Conservation (phyloP, 2,888 invertebrate genomes). For the Dasypolia templi region DNA sequence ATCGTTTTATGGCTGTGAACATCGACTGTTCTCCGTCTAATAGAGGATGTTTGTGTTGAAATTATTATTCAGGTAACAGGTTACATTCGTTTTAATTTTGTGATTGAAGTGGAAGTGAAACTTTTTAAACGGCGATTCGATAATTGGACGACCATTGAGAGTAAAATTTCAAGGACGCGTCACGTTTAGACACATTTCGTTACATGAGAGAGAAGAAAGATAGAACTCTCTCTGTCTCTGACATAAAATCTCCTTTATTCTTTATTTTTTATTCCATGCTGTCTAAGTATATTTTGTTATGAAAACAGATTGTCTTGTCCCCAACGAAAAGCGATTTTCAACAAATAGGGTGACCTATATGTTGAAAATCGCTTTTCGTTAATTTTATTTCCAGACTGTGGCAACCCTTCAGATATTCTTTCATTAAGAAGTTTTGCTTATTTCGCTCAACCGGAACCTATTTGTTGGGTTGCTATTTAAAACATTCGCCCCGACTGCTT, state of each 20-base stretch:
- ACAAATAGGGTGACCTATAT: too few species aligned
- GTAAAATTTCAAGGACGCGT: too few species aligned
- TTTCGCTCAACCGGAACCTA: slow-evolving; percentile 87
- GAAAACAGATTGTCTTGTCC: neutral
- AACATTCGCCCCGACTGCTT: slow-evolving; percentile 89
- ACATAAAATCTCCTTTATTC: too few species aligned
- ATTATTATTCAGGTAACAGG: slow-evolving; percentile 31
- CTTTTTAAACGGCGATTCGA: too few species aligned
- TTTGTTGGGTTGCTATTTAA: slow-evolving; percentile 90
- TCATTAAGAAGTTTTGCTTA: slow-evolving; percentile 87
- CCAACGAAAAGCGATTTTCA: too few species aligned
- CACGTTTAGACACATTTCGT: too few species aligned
- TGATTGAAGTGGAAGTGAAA: too few species aligned
- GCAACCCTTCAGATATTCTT: slow-evolving; percentile 82
- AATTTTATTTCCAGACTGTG: slow-evolving; percentile 33
- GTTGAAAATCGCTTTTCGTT: slow-evolving; percentile 12
- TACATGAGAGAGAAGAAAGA: too few species aligned
- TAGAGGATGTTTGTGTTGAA: slow-evolving; percentile 35
- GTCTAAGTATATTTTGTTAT: neutral
- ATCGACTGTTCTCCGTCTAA: slow-evolving; percentile 66
- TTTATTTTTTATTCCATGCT: neutral
- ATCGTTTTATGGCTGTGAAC: slow-evolving; percentile 74
- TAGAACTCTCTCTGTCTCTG: too few species aligned
- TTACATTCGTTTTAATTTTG: neutral
- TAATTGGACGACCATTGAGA: too few species aligned